These are phyloP conservation scores for Burhinus bistriatus DNA, from an alignment of 2,113 vertebrate species.

Conservation along the genomic window DNA sequence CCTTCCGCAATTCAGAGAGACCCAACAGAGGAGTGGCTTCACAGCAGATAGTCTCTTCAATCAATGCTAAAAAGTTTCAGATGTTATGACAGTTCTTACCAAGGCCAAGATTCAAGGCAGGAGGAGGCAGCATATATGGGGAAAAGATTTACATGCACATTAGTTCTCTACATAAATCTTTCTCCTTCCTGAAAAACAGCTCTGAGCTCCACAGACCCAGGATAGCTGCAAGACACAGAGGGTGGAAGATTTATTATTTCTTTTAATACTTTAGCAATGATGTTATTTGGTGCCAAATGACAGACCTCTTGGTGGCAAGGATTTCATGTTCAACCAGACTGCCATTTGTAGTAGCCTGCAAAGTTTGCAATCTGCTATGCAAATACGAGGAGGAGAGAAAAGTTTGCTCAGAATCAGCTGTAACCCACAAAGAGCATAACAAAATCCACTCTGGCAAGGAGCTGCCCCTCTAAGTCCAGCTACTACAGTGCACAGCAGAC, in stretches of 20 bases:
- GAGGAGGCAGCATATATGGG: background rate
- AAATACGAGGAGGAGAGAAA: background rate
- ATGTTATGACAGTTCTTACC: background rate
- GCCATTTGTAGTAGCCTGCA: background rate
- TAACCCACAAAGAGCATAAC: background rate
- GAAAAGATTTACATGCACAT: background rate
- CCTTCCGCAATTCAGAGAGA: background rate
- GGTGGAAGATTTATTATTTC: background rate
- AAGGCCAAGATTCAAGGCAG: background rate
- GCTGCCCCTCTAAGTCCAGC: background rate
- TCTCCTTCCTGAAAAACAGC: background rate
- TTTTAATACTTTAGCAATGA: background rate
- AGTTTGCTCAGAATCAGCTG: background rate
- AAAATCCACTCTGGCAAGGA: background rate
- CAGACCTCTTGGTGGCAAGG: background rate
- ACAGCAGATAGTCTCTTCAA: background rate
- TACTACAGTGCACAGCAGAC: background rate
- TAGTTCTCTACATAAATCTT: background rate
- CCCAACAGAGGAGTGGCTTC: background rate
- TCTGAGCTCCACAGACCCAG: background rate
- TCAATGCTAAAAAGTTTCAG: background rate
- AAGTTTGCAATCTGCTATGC: background rate
- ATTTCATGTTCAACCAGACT: background rate
- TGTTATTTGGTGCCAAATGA: background rate
- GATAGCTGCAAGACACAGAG: background rate